These are phyloP conservation scores for Nyleta sp. DNA, from an alignment of 2,888 invertebrate species.

Conservation along the genomic window DNA sequence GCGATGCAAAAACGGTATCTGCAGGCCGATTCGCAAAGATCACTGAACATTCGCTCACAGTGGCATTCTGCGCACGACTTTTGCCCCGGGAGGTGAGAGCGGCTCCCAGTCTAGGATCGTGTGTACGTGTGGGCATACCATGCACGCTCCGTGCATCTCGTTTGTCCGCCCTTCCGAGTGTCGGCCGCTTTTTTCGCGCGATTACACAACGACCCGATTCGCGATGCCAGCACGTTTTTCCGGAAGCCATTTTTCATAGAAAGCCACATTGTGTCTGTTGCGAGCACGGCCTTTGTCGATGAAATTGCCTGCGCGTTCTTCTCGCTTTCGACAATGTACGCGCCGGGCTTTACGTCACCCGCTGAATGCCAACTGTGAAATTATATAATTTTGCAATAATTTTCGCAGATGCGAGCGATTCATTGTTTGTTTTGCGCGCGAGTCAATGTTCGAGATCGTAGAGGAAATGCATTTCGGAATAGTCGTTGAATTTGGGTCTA, in stretches of 20 bases:
- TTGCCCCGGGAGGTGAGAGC: constrained; percentile 80
- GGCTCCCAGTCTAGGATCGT: constrained; percentile 69
- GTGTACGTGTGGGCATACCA: constrained; percentile 59
- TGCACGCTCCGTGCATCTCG: constrained; percentile 50
- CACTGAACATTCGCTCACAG: constrained; percentile 76
- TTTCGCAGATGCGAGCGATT: constrained; percentile 26
- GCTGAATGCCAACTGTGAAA: constrained; percentile 29
- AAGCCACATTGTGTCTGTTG: constrained; percentile 51
- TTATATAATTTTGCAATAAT: constrained; percentile 47
- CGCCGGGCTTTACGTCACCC: constrained; percentile 30
- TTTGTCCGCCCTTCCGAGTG: constrained; percentile 67
- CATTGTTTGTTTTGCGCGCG: constrained; percentile 8
- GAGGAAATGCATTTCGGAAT: too few relatives aligned
- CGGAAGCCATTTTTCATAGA: constrained; percentile 52
- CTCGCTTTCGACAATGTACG: constrained; percentile 34
- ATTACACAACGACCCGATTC: constrained; percentile 67
- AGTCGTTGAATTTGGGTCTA: too few relatives aligned
- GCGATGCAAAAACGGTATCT: constrained; percentile 46
- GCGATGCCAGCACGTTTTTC: constrained; percentile 48
- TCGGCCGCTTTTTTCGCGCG: constrained; percentile 60
- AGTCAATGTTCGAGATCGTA: not conserved
- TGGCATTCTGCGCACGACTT: constrained; percentile 78
- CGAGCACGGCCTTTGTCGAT: constrained; percentile 43
- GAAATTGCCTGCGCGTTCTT: constrained; percentile 52
- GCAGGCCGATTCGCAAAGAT: constrained; percentile 61